Evolutionary conservation across 2,888 invertebrate genomes (phyloP).

Genomic region (Leptopilina drosophilae): DNA sequence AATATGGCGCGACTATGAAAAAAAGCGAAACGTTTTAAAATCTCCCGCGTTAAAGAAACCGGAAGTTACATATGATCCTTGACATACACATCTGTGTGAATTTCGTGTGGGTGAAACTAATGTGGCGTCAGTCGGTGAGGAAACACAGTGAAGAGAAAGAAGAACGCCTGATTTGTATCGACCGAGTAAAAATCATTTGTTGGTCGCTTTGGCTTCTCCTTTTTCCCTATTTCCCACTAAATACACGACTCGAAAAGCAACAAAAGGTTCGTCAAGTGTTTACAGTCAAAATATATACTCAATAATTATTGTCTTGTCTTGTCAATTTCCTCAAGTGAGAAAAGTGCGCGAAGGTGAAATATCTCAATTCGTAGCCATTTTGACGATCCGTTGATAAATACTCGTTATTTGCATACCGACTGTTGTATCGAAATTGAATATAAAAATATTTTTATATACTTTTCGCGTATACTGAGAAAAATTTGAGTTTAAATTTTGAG

Average conservation of each 20-base stretch:
- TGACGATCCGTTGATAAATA: slow-evolving; percentile 77
- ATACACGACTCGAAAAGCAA: not conserved
- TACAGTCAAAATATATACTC: not conserved
- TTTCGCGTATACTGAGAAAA: not conserved
- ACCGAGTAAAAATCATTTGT: slow-evolving; percentile 30
- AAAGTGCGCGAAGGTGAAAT: not conserved
- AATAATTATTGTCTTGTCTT: not conserved
- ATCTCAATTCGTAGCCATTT: slow-evolving; percentile 71
- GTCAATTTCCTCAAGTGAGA: not conserved
- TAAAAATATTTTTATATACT: slow-evolving; percentile 40
- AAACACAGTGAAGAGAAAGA: slow-evolving; percentile 24
- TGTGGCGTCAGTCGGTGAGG: slow-evolving; percentile 32
- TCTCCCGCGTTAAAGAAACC: not conserved
- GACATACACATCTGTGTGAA: not conserved
- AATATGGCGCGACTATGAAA: not conserved
- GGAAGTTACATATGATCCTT: slow-evolving; percentile 1
- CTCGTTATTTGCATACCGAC: slow-evolving; percentile 76
- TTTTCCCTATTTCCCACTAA: not conserved
- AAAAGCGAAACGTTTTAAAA: not conserved
- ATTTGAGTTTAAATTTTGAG: slow-evolving; percentile 37
- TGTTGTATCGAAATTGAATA: slow-evolving; percentile 61
- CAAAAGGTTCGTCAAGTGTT: not conserved
- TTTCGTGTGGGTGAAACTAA: not conserved
- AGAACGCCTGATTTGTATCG: slow-evolving; percentile 32
- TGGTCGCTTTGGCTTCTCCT: not conserved